A percentile compares a stretch with the other conserved stretches of the same genome.
Evolutionary conservation across 2,797 vertebrate genomes (phyloP).

Genomic region (Phaenicophaeus curvirostris): DNA sequence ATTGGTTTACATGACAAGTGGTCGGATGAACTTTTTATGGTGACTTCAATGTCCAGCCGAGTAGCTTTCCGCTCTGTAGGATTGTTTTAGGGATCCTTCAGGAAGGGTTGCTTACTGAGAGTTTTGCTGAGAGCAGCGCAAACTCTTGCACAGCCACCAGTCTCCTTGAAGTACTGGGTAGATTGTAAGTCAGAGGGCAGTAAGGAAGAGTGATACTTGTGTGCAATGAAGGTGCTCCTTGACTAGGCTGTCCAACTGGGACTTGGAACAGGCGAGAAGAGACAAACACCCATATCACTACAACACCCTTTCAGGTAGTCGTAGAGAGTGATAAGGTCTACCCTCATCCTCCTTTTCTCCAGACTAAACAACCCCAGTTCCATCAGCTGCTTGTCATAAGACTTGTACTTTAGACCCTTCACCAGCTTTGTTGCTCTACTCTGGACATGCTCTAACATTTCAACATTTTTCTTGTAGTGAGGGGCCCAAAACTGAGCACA

Average conservation of each 20-base stretch:
- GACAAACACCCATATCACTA: too few species aligned
- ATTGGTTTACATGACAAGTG: neutral
- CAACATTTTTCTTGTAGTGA: too few species aligned
- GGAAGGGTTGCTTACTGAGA: neutral
- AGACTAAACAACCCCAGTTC: too few species aligned
- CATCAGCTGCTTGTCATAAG: too few species aligned
- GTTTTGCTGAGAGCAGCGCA: neutral
- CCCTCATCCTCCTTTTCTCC: too few species aligned
- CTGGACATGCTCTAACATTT: too few species aligned
- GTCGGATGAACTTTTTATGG: neutral
- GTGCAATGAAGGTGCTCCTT: neutral
- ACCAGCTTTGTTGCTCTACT: too few species aligned
- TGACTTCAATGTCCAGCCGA: rapidly evolving
- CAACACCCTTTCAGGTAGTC: too few species aligned
- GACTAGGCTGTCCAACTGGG: neutral
- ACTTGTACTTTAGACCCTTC: too few species aligned
- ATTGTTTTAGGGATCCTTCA: neutral
- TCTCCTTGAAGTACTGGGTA: neutral
- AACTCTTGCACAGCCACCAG: neutral
- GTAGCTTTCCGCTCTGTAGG: neutral
- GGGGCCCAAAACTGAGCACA: too few species aligned
- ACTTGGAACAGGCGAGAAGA: neutral
- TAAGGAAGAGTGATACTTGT: neutral
- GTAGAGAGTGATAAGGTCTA: too few species aligned
- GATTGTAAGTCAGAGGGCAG: neutral